These are phyloP conservation scores for Mylabris sibirica DNA, from an alignment of 2,888 invertebrate genomes.

Conservation along the genomic window DNA sequence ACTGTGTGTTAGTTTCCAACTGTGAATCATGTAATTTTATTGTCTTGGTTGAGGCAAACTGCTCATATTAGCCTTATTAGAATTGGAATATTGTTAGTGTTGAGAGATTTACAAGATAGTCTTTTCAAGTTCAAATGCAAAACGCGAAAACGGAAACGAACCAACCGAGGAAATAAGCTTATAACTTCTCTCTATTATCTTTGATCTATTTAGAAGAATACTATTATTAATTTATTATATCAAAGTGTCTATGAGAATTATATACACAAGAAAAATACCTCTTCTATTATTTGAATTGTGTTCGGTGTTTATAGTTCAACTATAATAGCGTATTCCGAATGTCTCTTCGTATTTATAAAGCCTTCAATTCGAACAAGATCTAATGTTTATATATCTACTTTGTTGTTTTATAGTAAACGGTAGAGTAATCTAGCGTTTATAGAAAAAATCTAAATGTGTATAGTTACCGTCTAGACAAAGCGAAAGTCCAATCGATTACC, in stretches of 20 bases:
- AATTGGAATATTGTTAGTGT: neutral
- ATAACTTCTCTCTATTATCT: neutral
- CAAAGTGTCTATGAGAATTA: neutral
- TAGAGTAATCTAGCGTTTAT: neutral
- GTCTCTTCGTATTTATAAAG: slow-evolving; percentile 5
- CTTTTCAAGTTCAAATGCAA: neutral
- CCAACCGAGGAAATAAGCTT: neutral
- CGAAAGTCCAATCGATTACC: slow-evolving; percentile 11
- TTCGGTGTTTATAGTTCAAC: neutral
- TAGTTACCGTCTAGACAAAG: slow-evolving; percentile 12
- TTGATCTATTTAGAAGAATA: neutral
- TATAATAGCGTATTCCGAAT: neutral
- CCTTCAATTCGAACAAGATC: neutral
- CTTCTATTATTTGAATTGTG: neutral
- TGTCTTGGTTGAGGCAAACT: slow-evolving; percentile 30
- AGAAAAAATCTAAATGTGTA: slow-evolving; percentile 8
- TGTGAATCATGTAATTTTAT: slow-evolving; percentile 42
- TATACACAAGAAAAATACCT: neutral
- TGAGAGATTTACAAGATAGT: neutral
- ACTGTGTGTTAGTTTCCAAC: slow-evolving; percentile 23
- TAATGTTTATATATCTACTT: neutral
- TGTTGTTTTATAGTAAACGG: neutral
- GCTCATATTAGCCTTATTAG: slow-evolving; percentile 1
- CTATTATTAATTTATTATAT: neutral
- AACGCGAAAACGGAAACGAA: neutral